Evolutionary conservation across 2,888 invertebrate genomes (phyloP).

Genomic region (Gisinianus flammeolus): DNA sequence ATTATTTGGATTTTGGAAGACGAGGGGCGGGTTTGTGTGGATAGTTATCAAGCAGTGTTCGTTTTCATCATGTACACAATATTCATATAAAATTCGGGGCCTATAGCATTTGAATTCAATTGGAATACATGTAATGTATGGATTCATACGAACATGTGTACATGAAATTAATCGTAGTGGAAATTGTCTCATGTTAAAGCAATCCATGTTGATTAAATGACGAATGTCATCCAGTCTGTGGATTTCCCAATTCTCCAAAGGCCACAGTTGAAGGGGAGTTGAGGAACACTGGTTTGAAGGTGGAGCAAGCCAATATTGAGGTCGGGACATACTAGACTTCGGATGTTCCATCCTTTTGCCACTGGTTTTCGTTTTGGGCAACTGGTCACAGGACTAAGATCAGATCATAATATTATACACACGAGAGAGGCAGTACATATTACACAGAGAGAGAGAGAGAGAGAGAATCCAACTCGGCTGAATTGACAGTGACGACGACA

Average conservation of each 20-base stretch:
- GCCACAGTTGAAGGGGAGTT: neutral
- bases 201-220: too few relatives aligned
- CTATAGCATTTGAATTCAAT: neutral
- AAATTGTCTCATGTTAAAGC: neutral
- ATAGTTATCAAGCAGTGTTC: too few relatives aligned
- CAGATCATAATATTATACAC: neutral
- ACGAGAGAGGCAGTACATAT: neutral
- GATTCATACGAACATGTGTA: neutral
- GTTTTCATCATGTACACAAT: too few relatives aligned
- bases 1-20: too few relatives aligned
- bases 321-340: slow-evolving; percentile 26
- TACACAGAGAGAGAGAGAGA: neutral
- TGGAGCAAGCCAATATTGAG: neutral
- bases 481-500: neutral
- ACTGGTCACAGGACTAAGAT: neutral
- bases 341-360: slow-evolving; percentile 6
- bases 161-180: neutral
- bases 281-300: neutral
- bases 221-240: too few relatives aligned
- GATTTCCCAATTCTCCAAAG: too few relatives aligned
- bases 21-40: too few relatives aligned
- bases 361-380: neutral
- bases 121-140: neutral
- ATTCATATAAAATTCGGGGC: too few relatives aligned
- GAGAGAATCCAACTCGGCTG: neutral